phyloP scores from a whole-genome alignment of 53 echinoderm and acorn worm species.

The Temnopleurus reevesii region DNA sequence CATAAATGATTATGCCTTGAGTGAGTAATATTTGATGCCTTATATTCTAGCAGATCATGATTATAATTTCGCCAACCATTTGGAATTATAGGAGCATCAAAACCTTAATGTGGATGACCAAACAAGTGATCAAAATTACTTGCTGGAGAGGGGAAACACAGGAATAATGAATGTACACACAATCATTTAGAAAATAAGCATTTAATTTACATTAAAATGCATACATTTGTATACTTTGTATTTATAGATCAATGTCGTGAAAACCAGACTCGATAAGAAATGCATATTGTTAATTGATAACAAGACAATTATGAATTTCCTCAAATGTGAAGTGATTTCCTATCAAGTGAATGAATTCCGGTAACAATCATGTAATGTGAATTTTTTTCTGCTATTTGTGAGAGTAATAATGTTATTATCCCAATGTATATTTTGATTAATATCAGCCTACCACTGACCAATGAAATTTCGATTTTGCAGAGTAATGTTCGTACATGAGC shows the following conservation, averaged over 20 bases:
- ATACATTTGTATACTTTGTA: neutral
- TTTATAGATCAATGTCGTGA: no score
- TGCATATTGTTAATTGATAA: neutral
- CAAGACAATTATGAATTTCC: neutral
- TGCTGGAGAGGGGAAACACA: no score
- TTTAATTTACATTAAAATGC: no score
- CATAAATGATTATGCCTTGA: conserved; percentile 4
- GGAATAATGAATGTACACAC: no score
- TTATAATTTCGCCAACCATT: no score
- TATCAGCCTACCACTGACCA: neutral
- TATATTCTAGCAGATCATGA: neutral
- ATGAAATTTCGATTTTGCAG: neutral
- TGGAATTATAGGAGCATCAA: no score
- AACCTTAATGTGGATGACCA: no score
- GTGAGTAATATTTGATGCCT: conserved; percentile 6
- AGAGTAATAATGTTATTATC: no score
- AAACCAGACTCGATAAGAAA: no score
- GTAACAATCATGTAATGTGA: neutral
- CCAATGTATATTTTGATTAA: neutral
- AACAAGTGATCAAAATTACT: no score
- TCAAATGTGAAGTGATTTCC: neutral
- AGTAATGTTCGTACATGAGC: neutral
- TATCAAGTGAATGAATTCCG: neutral
- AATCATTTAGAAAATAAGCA: no score
- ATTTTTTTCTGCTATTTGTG: no score